These are phyloP conservation scores for Nycticebus coucang DNA, from an alignment of 2,113 vertebrate species.

Conservation along the genomic window DNA sequence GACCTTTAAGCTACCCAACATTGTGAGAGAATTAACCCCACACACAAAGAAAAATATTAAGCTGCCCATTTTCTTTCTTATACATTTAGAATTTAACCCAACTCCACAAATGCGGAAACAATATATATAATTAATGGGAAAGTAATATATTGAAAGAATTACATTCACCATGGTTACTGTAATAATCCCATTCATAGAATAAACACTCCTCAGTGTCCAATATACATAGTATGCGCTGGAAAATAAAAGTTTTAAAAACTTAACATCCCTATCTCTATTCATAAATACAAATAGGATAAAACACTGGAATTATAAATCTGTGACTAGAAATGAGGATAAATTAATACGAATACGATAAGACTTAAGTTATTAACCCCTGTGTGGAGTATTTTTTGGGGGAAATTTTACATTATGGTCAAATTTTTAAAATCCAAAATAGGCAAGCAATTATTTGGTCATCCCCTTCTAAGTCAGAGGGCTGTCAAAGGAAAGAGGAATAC, in stretches of 20 bases:
- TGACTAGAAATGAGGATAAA: neutral
- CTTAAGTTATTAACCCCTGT: neutral
- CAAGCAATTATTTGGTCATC: neutral
- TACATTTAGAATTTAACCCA: neutral
- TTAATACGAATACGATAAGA: neutral
- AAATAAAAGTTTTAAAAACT: too few relatives aligned
- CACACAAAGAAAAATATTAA: neutral
- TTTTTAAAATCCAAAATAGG: neutral
- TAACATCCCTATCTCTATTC: neutral
- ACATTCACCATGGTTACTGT: neutral
- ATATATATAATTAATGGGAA: neutral
- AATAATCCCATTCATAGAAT: neutral
- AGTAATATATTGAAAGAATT: conserved; percentile 20
- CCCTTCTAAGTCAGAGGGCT: neutral
- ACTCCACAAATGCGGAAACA: neutral
- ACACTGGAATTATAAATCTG: neutral
- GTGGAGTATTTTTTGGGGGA: neutral
- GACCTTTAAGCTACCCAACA: neutral
- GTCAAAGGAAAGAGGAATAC: neutral
- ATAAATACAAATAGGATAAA: neutral
- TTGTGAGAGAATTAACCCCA: neutral
- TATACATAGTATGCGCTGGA: too few relatives aligned
- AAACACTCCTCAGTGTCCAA: neutral
- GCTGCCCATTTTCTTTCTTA: neutral
- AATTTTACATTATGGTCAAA: neutral